A percentile compares a stretch with the other conserved stretches of the same genome.
phyloP scores from a whole-genome alignment of 2,888 invertebrate species.

The Lithophane ornitopus region DNA sequence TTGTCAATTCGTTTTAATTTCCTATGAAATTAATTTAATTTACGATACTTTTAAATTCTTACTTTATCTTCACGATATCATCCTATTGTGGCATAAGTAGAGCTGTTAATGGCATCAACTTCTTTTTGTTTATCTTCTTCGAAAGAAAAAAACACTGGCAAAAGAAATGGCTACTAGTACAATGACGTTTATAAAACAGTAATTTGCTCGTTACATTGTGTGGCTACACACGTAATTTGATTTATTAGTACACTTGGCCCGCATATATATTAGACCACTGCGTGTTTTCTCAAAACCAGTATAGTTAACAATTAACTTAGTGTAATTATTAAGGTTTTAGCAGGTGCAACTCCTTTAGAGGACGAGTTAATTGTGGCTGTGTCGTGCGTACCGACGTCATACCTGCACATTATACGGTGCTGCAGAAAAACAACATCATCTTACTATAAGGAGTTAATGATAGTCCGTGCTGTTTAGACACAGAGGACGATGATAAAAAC shows the following conservation, averaged over 20 bases:
- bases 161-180: constrained; percentile 33
- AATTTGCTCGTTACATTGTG: constrained; percentile 41
- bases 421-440: constrained; percentile 75
- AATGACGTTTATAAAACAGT: constrained; percentile 50
- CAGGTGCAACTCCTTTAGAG: constrained; percentile 85
- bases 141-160: constrained; percentile 1
- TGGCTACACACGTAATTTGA: constrained; percentile 57
- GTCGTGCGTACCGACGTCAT: constrained; percentile 73
- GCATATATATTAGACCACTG: constrained; percentile 58
- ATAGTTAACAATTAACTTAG: constrained; percentile 79
- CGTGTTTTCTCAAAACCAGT: constrained; percentile 71
- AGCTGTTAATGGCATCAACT: not conserved
- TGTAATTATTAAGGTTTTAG: constrained; percentile 82
- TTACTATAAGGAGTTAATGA: constrained; percentile 81
- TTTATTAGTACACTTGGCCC: constrained; percentile 48
- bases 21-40: constrained; percentile 22
- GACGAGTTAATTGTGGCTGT: constrained; percentile 80
- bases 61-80: constrained; percentile 11
- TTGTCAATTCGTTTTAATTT: constrained; percentile 58
- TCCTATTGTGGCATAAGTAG: constrained; percentile 5
- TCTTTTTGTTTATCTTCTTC: not conserved
- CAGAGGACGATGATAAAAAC: constrained; percentile 62
- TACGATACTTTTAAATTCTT: constrained; percentile 1
- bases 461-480: constrained; percentile 73
- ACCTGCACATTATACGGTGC: constrained; percentile 79